Evolutionary conservation across 2,888 invertebrate species (phyloP).

Genomic region (Diarsia mendica): DNA sequence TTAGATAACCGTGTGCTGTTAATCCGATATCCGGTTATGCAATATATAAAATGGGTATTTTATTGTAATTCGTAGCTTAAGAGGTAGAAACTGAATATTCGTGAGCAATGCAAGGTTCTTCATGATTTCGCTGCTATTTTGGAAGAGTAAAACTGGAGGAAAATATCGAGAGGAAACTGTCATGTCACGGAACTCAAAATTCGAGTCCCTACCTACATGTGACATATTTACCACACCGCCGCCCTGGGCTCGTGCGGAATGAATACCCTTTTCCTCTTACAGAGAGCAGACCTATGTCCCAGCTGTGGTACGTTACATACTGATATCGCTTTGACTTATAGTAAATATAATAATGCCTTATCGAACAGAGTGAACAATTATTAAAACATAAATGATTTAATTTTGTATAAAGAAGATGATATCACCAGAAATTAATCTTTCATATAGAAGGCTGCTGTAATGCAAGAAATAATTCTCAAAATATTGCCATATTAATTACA

Average conservation of each 20-base stretch:
- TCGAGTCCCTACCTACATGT: too few relatives aligned
- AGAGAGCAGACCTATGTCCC: not conserved
- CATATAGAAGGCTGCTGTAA: not conserved
- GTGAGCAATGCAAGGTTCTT: not conserved
- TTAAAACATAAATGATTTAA: not conserved
- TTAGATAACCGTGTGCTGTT: conserved; percentile 57
- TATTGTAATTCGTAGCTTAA: not conserved
- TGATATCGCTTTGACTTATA: not conserved
- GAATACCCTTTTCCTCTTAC: not conserved
- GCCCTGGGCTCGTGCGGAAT: too few relatives aligned
- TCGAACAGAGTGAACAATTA: not conserved
- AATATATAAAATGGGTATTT: conserved; percentile 39
- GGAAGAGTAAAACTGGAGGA: not conserved
- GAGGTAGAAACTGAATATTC: not conserved
- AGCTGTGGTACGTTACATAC: not conserved
- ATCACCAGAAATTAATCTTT: conserved; percentile 14
- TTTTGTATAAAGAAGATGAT: not conserved
- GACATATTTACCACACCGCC: too few relatives aligned
- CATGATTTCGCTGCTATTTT: not conserved
- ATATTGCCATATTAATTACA: conserved; percentile 52
- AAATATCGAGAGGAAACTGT: not conserved
- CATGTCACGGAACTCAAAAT: too few relatives aligned
- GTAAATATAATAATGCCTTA: not conserved
- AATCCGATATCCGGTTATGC: conserved; percentile 62
- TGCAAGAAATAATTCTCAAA: conserved; percentile 14